phyloP scores from a whole-genome alignment of 2,113 vertebrate species.

The Suricata suricatta region DNA sequence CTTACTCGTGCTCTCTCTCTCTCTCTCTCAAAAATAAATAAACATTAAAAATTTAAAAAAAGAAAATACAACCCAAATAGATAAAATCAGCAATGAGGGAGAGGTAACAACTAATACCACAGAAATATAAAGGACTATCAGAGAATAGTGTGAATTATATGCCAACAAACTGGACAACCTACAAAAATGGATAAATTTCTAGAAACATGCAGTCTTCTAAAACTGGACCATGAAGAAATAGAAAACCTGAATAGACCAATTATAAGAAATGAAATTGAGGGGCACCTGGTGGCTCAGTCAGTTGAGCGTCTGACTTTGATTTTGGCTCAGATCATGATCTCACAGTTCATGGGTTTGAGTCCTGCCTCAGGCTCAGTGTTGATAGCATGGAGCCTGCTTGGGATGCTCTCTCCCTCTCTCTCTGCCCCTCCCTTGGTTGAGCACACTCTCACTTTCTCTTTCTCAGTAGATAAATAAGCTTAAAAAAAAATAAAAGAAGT shows the following conservation, averaged over 20 bases:
- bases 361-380: background rate
- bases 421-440: background rate
- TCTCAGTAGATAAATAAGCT: no score
- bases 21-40: no score
- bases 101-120: background rate
- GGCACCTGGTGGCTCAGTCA: background rate
- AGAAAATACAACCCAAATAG: background rate
- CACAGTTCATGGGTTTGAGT: background rate
- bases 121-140: background rate
- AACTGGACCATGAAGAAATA: background rate
- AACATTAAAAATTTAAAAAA: background rate
- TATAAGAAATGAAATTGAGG: background rate
- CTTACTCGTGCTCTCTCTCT: no score
- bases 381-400: background rate
- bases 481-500: no score
- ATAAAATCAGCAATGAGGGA: background rate
- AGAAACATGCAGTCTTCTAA: background rate
- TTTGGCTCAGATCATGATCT: background rate
- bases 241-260: background rate
- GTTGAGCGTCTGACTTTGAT: background rate
- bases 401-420: background rate
- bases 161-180: background rate
- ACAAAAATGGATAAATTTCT: background rate
- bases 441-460: no score
- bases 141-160: background rate